A percentile compares a stretch with the other conserved stretches of the same genome.
phyloP scores from a whole-genome alignment of 2,888 invertebrate species.

The Drosophila neotestacea region DNA sequence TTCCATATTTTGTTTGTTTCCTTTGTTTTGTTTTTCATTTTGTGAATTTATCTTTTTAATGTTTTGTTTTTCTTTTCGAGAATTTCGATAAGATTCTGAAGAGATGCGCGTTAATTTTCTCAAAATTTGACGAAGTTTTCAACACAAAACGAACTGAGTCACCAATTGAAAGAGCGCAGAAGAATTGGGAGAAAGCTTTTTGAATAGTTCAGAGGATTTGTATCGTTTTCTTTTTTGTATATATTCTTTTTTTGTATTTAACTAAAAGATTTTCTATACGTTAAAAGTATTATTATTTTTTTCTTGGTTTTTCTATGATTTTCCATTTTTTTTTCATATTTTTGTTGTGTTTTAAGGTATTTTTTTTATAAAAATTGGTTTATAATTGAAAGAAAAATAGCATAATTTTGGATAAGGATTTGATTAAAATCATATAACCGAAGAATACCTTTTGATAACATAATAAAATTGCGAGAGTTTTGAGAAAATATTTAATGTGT shows the following conservation, averaged over 20 bases:
- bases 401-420: conserved; percentile 1
- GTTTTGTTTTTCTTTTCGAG: conserved; percentile 17
- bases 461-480: conserved; percentile 53
- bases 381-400: conserved; percentile 25
- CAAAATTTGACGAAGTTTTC: conserved; percentile 57
- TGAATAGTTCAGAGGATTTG: conserved; percentile 24
- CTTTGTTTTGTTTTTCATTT: conserved; percentile 61
- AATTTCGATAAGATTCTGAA: conserved; percentile 42
- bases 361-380: conserved; percentile 31
- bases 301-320: conserved; percentile 41
- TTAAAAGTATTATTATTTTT: conserved; percentile 16
- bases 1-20: conserved; percentile 80
- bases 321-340: conserved; percentile 36
- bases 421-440: conserved; percentile 28
- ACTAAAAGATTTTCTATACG: conserved; percentile 15
- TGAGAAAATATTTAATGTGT: conserved; percentile 72
- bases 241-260: conserved; percentile 16
- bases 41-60: conserved; percentile 25
- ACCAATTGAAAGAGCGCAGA: conserved; percentile 55
- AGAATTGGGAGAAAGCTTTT: conserved; percentile 41
- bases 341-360: conserved; percentile 2
- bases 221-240: conserved; percentile 9
- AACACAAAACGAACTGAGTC: conserved; percentile 46
- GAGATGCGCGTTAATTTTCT: conserved; percentile 64
- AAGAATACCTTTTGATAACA: conserved; percentile 24